Evolutionary conservation across 2,113 vertebrate species (phyloP).

Genomic region (Pachycephala philippinensis): DNA sequence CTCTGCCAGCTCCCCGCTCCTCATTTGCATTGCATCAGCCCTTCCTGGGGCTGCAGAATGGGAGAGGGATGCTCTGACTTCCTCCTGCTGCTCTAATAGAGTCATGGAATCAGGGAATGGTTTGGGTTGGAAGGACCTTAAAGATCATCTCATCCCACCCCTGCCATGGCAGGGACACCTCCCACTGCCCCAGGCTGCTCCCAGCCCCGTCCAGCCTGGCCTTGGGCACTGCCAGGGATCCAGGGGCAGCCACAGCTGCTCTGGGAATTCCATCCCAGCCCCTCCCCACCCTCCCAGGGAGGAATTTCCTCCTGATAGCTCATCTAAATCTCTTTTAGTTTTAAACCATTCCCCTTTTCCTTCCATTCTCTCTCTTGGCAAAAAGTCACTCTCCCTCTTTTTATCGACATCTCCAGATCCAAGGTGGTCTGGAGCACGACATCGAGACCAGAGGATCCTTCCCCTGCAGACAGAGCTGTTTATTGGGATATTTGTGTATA

Average conservation of each 20-base stretch:
- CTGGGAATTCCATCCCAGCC: not conserved
- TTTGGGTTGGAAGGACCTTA: not conserved
- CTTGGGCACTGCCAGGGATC: not conserved
- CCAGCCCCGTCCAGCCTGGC: not conserved
- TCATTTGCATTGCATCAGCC: not conserved
- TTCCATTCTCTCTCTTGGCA: not conserved
- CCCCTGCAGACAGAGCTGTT: not conserved
- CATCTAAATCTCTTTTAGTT: not conserved
- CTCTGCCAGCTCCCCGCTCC: not conserved
- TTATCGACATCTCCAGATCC: not conserved
- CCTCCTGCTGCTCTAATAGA: not conserved
- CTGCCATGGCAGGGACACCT: not conserved
- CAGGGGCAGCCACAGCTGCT: not conserved
- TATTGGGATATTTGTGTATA: accelerated
- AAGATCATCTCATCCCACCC: too few species aligned
- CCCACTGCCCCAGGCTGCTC: not conserved
- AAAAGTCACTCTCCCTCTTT: not conserved
- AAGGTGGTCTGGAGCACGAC: accelerated
- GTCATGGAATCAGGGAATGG: not conserved
- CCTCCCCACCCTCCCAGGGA: accelerated
- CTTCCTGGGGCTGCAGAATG: accelerated
- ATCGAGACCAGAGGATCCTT: accelerated
- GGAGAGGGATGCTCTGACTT: not conserved
- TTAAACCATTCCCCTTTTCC: not conserved
- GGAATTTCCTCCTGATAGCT: not conserved